These are phyloP conservation scores for Panorpa germanica DNA, from an alignment of 2,888 invertebrate genomes.

Conservation along the genomic window DNA sequence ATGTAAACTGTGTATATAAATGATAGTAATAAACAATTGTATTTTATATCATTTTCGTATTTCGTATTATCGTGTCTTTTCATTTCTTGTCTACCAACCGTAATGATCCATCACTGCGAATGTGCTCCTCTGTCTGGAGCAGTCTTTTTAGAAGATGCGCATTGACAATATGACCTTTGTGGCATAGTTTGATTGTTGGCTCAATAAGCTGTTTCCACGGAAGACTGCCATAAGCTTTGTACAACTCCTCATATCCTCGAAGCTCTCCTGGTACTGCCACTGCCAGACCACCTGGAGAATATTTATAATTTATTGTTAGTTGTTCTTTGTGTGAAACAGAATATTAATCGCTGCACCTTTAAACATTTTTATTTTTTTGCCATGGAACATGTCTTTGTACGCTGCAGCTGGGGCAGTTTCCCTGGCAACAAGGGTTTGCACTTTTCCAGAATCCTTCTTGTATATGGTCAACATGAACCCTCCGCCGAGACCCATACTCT, in stretches of 20 bases:
- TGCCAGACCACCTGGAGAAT: no score
- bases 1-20: no score
- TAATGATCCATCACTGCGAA: constrained; percentile 39
- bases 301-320: no score
- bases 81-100: constrained; percentile 36
- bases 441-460: constrained; percentile 34
- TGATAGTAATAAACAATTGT: no score
- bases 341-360: no score
- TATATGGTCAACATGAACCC: constrained; percentile 77
- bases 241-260: constrained; percentile 61
- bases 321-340: no score
- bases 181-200: constrained; percentile 60
- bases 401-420: constrained; percentile 59
- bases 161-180: constrained; percentile 49
- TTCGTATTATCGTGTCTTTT: no score
- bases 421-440: constrained; percentile 50
- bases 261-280: constrained; percentile 85
- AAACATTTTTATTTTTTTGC: constrained; percentile 28
- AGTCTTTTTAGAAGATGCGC: constrained; percentile 42
- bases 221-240: constrained; percentile 51
- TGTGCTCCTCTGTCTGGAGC: constrained; percentile 25
- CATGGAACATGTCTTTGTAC: constrained; percentile 44
- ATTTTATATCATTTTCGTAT: no score
- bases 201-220: constrained; percentile 61
- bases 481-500: constrained; percentile 79